These are phyloP conservation scores for Aporophyla lueneburgensis DNA, from an alignment of 2,888 invertebrate genomes.

Conservation along the genomic window DNA sequence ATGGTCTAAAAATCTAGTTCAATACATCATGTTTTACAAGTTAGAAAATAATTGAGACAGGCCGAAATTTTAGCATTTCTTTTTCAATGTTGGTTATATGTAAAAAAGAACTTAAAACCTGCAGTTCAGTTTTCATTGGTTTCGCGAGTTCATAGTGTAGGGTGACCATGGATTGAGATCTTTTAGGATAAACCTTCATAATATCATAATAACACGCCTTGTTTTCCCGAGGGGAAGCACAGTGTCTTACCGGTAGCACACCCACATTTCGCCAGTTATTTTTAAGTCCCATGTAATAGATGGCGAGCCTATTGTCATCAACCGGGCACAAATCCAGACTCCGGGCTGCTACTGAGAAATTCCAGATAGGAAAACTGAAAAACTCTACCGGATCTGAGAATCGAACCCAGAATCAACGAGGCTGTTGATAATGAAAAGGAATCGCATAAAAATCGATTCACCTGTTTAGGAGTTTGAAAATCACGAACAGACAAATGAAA, in stretches of 20 bases:
- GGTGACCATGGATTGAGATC: constrained; percentile 32
- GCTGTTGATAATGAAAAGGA: too few species aligned
- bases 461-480: too few species aligned
- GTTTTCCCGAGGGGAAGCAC: too few species aligned
- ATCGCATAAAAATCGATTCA: too few species aligned
- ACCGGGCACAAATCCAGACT: not conserved
- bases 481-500: too few species aligned
- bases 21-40: constrained; percentile 30
- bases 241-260: not conserved
- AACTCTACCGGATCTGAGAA: too few species aligned
- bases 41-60: constrained; percentile 47
- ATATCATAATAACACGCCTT: not conserved
- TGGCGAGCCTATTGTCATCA: not conserved
- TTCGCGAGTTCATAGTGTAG: constrained; percentile 52
- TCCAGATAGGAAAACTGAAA: too few species aligned
- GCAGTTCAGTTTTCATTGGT: constrained; percentile 56
- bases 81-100: constrained; percentile 12
- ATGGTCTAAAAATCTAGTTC: constrained; percentile 38
- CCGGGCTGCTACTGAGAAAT: not conserved
- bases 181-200: not conserved
- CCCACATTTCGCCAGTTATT: not conserved
- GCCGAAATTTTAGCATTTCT: constrained; percentile 11
- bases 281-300: not conserved
- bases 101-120: constrained; percentile 51
- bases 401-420: too few species aligned